Conservation (phyloP, 2,113 vertebrate genomes). For the Tenebrosternarchus preto region DNA sequence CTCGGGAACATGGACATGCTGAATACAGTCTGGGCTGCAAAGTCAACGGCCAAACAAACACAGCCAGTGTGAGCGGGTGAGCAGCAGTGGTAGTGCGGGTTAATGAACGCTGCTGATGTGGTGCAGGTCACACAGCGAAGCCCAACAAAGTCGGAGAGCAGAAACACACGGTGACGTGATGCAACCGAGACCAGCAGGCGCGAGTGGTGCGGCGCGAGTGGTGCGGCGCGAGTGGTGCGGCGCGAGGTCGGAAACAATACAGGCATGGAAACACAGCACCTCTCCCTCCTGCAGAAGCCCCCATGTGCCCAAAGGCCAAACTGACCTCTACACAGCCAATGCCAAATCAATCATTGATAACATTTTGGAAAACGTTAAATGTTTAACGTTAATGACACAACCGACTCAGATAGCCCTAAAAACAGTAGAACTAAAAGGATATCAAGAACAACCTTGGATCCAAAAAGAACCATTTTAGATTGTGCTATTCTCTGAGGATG, state of each 20-base stretch:
- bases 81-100: slow-evolving; percentile 10
- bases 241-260: slow-evolving; percentile 27
- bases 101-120: slow-evolving; percentile 20
- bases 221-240: slow-evolving; percentile 35
- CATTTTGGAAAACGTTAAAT: no score
- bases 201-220: slow-evolving; percentile 13
- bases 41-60: not conserved
- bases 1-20: not conserved
- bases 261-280: slow-evolving; percentile 50
- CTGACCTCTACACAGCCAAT: slow-evolving; percentile 40
- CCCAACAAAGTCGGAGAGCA: not conserved
- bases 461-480: no score
- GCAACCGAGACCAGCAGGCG: not conserved
- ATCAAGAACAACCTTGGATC: no score
- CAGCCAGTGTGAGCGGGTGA: not conserved
- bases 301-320: not conserved
- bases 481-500: not conserved
- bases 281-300: slow-evolving; percentile 53
- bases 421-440: no score
- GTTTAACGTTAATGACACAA: no score
- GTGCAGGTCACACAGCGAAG: not conserved
- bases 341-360: no score
- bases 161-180: not conserved
- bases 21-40: no score
- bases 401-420: no score